These are phyloP conservation scores for Poecile atricapillus DNA, from an alignment of 2,113 vertebrate genomes.

Conservation along the genomic window DNA sequence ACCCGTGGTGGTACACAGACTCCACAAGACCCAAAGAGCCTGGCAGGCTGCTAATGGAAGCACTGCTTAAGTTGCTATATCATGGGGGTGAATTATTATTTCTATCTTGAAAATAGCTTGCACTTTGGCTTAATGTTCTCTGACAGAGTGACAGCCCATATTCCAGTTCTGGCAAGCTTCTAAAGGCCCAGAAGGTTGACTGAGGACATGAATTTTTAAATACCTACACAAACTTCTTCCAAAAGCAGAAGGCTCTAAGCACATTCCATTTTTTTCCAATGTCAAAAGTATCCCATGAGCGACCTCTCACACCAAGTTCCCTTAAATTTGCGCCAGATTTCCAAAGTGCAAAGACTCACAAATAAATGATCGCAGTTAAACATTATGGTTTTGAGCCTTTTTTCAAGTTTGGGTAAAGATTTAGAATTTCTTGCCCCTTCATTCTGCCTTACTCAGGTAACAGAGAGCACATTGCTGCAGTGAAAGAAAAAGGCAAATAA, in stretches of 20 bases:
- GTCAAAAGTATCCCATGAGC: not conserved
- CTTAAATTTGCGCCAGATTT: not conserved
- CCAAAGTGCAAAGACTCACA: not conserved
- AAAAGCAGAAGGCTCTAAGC: not conserved
- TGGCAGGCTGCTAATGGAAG: not conserved
- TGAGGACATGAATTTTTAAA: not conserved
- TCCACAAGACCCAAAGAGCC: not conserved
- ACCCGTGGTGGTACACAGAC: fast-evolving
- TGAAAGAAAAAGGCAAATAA: not conserved
- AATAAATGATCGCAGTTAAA: not conserved
- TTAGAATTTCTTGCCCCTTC: not conserved
- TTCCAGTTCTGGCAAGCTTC: not conserved
- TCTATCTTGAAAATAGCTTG: not conserved
- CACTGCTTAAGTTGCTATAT: not conserved
- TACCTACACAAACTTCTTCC: not conserved
- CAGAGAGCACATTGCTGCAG: not conserved
- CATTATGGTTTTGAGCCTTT: not conserved
- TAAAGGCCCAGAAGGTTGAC: not conserved
- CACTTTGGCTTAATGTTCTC: conserved; percentile 4
- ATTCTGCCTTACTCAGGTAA: not conserved
- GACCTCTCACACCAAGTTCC: not conserved
- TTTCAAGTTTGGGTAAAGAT: not conserved
- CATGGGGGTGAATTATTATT: not conserved
- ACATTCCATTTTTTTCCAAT: not conserved
- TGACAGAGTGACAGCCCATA: not conserved